phyloP scores from a whole-genome alignment of 2,797 vertebrate genomes.

The Labroides dimidiatus region DNA sequence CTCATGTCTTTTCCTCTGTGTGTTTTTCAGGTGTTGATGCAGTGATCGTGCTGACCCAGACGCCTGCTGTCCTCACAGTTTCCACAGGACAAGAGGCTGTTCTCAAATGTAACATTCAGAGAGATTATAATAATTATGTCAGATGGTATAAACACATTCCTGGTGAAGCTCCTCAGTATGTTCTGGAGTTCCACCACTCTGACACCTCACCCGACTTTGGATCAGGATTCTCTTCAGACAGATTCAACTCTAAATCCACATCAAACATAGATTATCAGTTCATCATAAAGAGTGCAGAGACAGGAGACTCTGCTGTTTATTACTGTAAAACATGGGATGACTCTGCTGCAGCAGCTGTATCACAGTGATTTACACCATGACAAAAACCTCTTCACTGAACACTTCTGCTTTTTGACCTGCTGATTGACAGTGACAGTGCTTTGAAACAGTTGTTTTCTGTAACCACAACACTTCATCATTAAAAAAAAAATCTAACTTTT shows the following conservation, averaged over 20 bases:
- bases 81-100: slow-evolving; percentile 14
- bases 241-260: slow-evolving; percentile 24
- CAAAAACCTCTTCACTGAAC: slow-evolving; percentile 54
- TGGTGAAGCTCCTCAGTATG: slow-evolving; percentile 25
- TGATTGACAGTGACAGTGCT: no score
- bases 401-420: slow-evolving; percentile 53
- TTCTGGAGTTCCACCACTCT: rapidly evolving
- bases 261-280: no score
- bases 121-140: neutral
- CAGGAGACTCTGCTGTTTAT: no score
- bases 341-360: neutral
- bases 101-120: slow-evolving; percentile 40
- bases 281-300: no score
- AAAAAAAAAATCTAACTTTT: no score
- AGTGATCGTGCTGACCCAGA: slow-evolving; percentile 43
- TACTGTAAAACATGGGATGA: neutral
- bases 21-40: slow-evolving; percentile 47
- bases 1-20: neutral
- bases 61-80: slow-evolving; percentile 26
- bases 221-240: slow-evolving; percentile 21
- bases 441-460: no score
- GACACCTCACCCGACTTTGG: rapidly evolving
- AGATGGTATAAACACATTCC: slow-evolving; percentile 37
- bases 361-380: slow-evolving; percentile 59
- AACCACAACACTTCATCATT: no score